Evolutionary conservation across 2,797 vertebrate genomes (phyloP), one percentile per base, ranked within the genome.

Genomic region (Tragopan temminckii): DNA sequence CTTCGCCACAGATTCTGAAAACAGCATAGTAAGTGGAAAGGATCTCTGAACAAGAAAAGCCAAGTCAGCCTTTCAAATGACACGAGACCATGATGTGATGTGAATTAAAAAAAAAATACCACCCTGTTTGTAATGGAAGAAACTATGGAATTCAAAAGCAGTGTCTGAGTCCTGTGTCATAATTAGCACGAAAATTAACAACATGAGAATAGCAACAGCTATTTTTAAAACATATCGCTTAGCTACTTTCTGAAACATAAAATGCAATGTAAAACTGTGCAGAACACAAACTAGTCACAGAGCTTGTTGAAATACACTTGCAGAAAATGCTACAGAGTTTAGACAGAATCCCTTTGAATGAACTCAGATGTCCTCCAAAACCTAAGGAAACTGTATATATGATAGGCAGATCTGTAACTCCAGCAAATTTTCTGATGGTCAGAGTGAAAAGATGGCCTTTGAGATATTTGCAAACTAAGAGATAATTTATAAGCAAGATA

Each of bases 11-110:
- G 66, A 82, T 43, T 38, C 48, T 80, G 77, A 64, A 76, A 87
- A 59, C 55, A 88, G 50, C 17, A 9, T 46, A 57, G 79, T 52
- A 77, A 88, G 63, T 70, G 29, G 74, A 86, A 93, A 86, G 57
- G 80, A 68, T 59, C 27, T 77, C 76, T 88, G 16, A 88, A 64
- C 31, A 74, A 7, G 18, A 84, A 81, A 88, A 81, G 67, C 61
- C 84, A 92, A 88, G 52, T n/a, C 64, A 81, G 64, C 48, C 74
- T 88, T 82, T 94, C 80, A 95, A 88, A 71, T 42, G 70, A 90
- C 42, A 57, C 21, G 40, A 70, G 77, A 89, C 85, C 70, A 64
- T 40, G 57, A 36, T 27, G 33, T 29, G 55, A 79, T 62, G 80
- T 0, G 4, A 55, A 77, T 75, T 89, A 38, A 91, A 52, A 66